Conservation (phyloP, 2,797 vertebrate species). For the Cheracebus regulus region DNA sequence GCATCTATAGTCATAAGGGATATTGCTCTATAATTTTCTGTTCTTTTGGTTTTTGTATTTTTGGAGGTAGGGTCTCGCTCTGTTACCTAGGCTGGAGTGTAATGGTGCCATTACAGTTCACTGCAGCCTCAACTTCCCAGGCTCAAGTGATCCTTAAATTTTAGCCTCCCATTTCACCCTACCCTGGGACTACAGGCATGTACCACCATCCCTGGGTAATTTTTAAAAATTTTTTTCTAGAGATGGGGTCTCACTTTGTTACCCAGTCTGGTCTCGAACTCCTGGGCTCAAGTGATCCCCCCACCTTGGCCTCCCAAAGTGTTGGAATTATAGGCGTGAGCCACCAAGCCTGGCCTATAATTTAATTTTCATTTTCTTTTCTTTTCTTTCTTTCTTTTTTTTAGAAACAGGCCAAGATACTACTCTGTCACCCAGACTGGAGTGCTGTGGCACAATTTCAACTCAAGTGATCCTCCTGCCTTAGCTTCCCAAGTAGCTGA, state of each 20-base stretch:
- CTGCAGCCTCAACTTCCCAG: background rate
- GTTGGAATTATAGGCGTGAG: background rate
- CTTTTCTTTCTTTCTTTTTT: background rate
- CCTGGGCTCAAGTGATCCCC: background rate
- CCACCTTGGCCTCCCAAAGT: background rate
- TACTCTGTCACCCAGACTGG: background rate
- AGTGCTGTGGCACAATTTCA: background rate
- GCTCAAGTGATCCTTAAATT: background rate
- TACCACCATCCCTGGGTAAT: background rate
- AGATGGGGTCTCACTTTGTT: background rate
- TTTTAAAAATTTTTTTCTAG: background rate
- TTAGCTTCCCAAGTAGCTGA: background rate
- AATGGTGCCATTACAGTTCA: background rate
- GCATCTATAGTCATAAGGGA: background rate
- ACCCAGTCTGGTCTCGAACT: background rate
- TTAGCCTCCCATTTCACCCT: background rate
- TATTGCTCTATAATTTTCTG: background rate
- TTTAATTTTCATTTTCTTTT: background rate
- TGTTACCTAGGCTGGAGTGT: background rate
- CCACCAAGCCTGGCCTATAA: background rate
- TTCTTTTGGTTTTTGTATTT: background rate
- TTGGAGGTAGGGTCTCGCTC: background rate
- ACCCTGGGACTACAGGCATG: background rate
- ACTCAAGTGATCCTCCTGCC: background rate
- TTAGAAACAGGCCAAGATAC: background rate